Base-by-base conservation (phyloP, 2,113 vertebrate species). In the Sturnira hondurensis region DNA sequence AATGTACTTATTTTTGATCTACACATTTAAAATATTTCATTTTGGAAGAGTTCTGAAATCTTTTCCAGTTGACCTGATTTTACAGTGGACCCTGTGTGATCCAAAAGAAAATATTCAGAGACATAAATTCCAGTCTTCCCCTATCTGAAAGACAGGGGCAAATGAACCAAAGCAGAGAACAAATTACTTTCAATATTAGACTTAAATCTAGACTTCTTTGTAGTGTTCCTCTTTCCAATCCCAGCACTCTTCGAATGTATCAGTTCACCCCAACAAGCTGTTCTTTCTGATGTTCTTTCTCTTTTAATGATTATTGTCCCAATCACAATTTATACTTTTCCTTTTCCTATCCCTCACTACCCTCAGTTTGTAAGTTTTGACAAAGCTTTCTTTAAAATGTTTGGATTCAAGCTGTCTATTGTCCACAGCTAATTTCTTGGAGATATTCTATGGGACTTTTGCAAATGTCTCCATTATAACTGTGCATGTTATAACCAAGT, bases 31-130 rank as follows among this genome's bases (percentile, higher is more conserved):
- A 94, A 78, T n/a, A 82, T 88, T 95, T 94, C 58, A 68, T 70
- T 97, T 94, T n/a, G 95, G 61, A 56, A 95, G 63, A 61, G 70
- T 91, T 92, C 61, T 63, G 78, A 94, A 95, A 45, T 93, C 20
- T 36, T 94, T 97, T 97, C 74, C n/a, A 13, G 95, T 36, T 97
- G 90, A 91, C 76, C 81, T 92, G 84, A 89, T 90, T 97, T 96
- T 97, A 84, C 19, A 77, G 86, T 77, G 91, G 85, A 84, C 43
- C 70, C 13, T 95, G 80, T 65, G 38, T 73, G 61, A 93, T 93
- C 70, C 68, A 86, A 67, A 76, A 68, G 13, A 76, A 84, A 95
- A 94, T 67, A n/a, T 33, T 14, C 0, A 1, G 71, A 94, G 54
- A 54, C 12, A 6, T 41, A 85, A 52, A 31, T 88, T 61, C 38